Evolutionary conservation across 1,140 invertebrate species (phyloP), one percentile per base, ranked within the genome.

Genomic region (Lanistes nyassanus): DNA sequence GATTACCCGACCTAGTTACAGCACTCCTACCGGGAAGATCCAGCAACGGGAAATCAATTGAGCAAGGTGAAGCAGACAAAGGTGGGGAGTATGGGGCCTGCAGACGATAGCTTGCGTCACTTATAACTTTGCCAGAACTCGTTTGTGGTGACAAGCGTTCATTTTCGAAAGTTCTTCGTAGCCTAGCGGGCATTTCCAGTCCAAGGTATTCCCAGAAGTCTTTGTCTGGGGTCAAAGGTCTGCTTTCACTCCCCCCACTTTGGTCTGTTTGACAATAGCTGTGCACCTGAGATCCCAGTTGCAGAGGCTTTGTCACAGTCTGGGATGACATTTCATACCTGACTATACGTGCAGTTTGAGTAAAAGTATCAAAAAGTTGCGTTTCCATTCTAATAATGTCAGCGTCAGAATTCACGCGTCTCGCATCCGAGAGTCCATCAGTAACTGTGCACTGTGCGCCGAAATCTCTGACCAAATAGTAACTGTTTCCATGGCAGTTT

Each of bases 391-490:
- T 39, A 39, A 64, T 6, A 26, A 42, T 29, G 9, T 65, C 39
- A 31, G 5, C 19, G 9, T 51, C 42, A 21, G 31, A 39, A 13
- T 5, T 73, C 21, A 62, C 23, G 21, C 36, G 9, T n/a, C 16
- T 66, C 26, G 29, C 31, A 3, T 36, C 62, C 21, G 53, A 13
- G 23, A 34, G 37, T 0, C 36, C 76, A 39, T 51, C 42, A 26
- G 55, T 47, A 26, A 74, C 23, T 51, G 79, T 76, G 65, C 80
- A 85, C 51, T 85, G 83, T 23, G 73, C 76, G 9, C 55, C 70
- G 37, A 55, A 67, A 36, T 85, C 82, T 62, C 75, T 69, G 36
- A 76, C 79, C 23, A 82, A 29, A 36, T 80, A 82, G 71, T 78
- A 80, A 2, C 69, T 29, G 26, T 78, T 62, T 19, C 65, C 75